A percentile compares a stretch with the other conserved stretches of the same genome.
Evolutionary conservation across 2,113 vertebrate species (phyloP).

Genomic region (Dipodomys stephensi): DNA sequence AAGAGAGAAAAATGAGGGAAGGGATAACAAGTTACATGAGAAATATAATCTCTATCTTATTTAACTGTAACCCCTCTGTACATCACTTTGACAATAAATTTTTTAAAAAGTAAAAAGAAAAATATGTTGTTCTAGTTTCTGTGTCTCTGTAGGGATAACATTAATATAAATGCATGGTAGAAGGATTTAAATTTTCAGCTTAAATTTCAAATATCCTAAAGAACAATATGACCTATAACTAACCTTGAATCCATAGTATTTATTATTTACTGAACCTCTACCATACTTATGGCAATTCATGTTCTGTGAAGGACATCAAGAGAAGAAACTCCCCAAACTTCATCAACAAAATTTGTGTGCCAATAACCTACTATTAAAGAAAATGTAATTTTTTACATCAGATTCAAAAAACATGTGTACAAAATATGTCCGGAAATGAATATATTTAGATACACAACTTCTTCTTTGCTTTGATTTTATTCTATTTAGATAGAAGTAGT

Average conservation of each 20-base stretch:
- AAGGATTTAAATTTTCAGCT: slow-evolving; percentile 48
- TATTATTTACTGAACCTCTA: slow-evolving; percentile 57
- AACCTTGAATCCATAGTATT: slow-evolving; percentile 48
- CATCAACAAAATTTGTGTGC: background rate
- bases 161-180: background rate
- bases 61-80: no score
- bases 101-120: no score
- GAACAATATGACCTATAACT: slow-evolving; percentile 29
- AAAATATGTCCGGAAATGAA: background rate
- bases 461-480: background rate
- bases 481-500: background rate
- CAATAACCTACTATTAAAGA: background rate
- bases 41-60: no score
- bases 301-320: background rate
- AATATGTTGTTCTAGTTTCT: slow-evolving; percentile 38
- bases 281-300: background rate
- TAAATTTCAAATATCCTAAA: background rate
- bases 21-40: no score
- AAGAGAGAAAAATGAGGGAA: no score
- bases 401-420: background rate
- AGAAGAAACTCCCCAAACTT: background rate
- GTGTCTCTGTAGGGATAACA: background rate
- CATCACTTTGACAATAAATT: no score
- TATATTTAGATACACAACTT: background rate
- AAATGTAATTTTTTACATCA: slow-evolving; percentile 17